Evolutionary conservation across 2,113 vertebrate species (phyloP), one percentile per base, ranked within the genome.

Genomic region (Trinectes maculatus): DNA sequence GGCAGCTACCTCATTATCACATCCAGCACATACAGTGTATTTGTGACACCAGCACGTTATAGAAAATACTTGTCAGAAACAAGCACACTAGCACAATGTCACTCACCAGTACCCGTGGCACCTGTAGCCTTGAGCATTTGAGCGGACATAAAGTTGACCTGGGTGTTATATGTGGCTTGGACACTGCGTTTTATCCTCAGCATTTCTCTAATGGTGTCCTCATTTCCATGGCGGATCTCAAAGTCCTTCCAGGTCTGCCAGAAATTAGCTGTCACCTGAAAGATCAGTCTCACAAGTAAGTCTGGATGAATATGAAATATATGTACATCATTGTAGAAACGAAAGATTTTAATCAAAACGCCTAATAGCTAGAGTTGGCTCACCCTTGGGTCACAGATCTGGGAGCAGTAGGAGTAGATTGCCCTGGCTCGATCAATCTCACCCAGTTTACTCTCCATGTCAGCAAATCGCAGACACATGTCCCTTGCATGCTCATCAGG

Each of bases 171-270:
- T 0, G 96, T 98, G 51, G 96, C 96, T 85, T 98, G 96, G 22
- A 98, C 95, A 0, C 96, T 98, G 22, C 96, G 94, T 63, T 96
- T 96, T 61, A 98, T 95, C 18, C 96, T 91, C 60, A 98, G 85
- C 96, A 98, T 95, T 87, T 98, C 96, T 31, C 95, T 85, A 61
- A 97, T 95, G 0, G 96, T 98, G 87, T 98, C 96, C 67, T 98
- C 96, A 0, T 98, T 97, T 21, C 96, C 96, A 1, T 97, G 96
- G 1, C 95, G 94, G 26, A 98, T 93, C 92, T 98, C 96, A 55
- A 98, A 98, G 77, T 96, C 96, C 78, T 97, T 96, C 96, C 96
- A 98, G 0, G 93, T 94, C 76, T 97, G 96, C 96, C 96, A 97
- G 92, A 97, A 97, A 0, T 73, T 85, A 4, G 92, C 91, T 0